Conservation (phyloP, 2,888 invertebrate species). For the Muscina levida region DNA sequence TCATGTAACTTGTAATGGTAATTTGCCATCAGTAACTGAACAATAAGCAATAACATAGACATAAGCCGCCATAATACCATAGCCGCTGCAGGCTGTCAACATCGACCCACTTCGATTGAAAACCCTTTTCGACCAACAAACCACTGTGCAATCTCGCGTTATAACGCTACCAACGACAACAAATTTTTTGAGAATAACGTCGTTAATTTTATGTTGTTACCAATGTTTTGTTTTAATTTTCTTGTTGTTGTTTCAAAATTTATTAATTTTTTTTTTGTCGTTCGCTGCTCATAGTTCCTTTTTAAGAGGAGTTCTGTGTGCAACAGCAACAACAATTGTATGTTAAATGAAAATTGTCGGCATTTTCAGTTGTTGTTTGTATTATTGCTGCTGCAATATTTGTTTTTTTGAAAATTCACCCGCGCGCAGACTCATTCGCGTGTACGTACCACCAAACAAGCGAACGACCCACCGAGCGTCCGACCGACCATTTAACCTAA, state of each 20-base stretch:
- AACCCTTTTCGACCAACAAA: no score
- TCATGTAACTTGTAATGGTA: no score
- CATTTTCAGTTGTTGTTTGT: conserved; percentile 30
- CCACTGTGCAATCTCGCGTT: conserved; percentile 45
- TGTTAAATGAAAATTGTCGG: background rate
- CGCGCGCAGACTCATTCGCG: conserved; percentile 8
- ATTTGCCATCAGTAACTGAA: no score
- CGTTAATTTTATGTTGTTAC: conserved; percentile 42
- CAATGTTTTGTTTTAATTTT: conserved; percentile 17
- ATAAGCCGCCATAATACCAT: no score
- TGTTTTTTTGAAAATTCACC: background rate
- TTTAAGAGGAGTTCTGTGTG: conserved; percentile 14
- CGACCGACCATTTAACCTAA: background rate
- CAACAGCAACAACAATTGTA: conserved; percentile 1
- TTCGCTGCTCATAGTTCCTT: conserved; percentile 35
- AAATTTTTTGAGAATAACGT: conserved; percentile 62
- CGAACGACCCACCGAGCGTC: background rate
- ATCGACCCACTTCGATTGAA: no score
- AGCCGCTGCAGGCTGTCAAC: no score
- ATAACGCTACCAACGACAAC: conserved; percentile 64
- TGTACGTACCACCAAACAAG: background rate
- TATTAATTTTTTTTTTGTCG: conserved; percentile 31
- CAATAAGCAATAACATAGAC: no score
- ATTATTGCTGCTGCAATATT: conserved; percentile 31
- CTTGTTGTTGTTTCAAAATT: conserved; percentile 15